phyloP scores from a whole-genome alignment of 1,140 invertebrate genomes.

The Drosophila obscura region DNA sequence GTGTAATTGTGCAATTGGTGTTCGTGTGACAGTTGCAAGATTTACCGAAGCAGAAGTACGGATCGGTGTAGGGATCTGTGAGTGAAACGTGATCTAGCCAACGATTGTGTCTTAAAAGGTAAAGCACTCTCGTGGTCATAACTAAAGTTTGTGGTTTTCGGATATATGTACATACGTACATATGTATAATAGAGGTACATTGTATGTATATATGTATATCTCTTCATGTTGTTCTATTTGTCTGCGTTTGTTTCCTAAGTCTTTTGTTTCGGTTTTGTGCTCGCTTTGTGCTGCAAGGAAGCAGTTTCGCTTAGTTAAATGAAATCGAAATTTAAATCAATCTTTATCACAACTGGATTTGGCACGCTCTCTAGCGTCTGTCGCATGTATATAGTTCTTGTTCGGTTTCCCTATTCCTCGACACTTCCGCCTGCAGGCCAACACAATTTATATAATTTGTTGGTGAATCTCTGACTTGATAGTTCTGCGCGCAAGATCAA shows the following conservation, averaged over 20 bases:
- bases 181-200: not conserved
- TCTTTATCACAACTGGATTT: conserved; percentile 79
- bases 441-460: conserved; percentile 34
- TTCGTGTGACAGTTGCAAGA: conserved; percentile 58
- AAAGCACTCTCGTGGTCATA: not conserved
- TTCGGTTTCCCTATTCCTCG: conserved; percentile 47
- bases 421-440: conserved; percentile 68
- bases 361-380: conserved; percentile 56
- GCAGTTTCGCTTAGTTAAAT: conserved; percentile 45
- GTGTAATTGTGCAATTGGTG: conserved; percentile 68
- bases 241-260: conserved; percentile 74
- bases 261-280: conserved; percentile 60
- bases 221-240: conserved; percentile 30
- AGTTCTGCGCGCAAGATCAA: too few relatives aligned
- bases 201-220: conserved; percentile 20
- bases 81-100: conserved; percentile 11
- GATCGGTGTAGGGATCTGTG: not conserved
- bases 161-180: conserved; percentile 1
- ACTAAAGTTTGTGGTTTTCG: conserved; percentile 7
- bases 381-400: conserved; percentile 20
- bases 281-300: conserved; percentile 60
- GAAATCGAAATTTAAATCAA: conserved; percentile 58
- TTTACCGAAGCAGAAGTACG: conserved; percentile 42
- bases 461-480: too few relatives aligned
- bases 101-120: not conserved